A percentile compares a stretch with the other conserved stretches of the same genome.
Evolutionary conservation across 2,888 invertebrate genomes (phyloP).

Genomic region (Mesorhabditis spiculigera): DNA sequence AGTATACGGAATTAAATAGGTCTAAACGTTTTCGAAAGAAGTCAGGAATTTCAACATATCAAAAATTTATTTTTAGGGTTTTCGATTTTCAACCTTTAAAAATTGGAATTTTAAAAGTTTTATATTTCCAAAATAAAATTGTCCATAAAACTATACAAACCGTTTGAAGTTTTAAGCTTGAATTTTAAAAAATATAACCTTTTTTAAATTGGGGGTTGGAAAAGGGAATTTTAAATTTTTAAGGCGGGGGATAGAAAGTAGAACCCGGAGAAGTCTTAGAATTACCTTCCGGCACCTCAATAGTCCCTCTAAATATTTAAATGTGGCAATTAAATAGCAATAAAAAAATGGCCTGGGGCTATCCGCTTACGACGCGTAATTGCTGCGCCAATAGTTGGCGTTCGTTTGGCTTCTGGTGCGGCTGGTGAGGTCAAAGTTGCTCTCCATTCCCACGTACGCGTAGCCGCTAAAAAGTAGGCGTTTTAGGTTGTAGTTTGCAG

Average conservation of each 20-base stretch:
- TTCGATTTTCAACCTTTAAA: too few species aligned
- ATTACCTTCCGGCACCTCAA: not conserved
- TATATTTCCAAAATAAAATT: too few species aligned
- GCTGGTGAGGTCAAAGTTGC: conserved; percentile 49
- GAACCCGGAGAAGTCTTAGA: not conserved
- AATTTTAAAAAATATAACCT: too few species aligned
- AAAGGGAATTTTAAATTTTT: too few species aligned
- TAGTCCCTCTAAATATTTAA: not conserved
- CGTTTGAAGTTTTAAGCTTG: too few species aligned
- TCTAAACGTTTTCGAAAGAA: too few species aligned
- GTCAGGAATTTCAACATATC: too few species aligned
- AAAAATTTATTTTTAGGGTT: too few species aligned
- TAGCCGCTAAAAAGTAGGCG: conserved; percentile 28
- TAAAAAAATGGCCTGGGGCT: not conserved
- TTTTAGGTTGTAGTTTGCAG: not conserved
- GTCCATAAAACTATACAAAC: too few species aligned
- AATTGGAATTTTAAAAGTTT: too few species aligned
- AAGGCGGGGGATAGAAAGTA: not conserved
- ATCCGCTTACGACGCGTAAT: not conserved
- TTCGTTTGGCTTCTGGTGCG: conserved; percentile 38
- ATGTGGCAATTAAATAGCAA: not conserved
- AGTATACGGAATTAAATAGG: too few species aligned
- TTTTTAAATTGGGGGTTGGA: too few species aligned
- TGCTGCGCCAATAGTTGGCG: conserved; percentile 28
- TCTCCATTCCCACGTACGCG: conserved; percentile 44